Base-by-base conservation (phyloP, 2,113 vertebrate genomes). In the Sylvietta virens region DNA sequence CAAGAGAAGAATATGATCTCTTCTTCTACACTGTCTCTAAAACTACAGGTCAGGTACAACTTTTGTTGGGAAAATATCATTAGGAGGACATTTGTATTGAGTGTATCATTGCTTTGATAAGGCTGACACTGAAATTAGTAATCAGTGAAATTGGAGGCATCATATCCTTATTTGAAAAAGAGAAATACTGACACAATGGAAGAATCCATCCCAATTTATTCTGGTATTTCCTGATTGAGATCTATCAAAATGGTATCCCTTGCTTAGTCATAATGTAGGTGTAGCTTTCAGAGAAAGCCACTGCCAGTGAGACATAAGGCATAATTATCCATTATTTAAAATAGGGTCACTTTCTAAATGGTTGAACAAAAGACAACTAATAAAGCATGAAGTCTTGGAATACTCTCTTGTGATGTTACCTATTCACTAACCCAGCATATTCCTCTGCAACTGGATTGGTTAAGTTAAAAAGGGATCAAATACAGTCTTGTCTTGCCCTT, bases 11-110 rank as follows among this genome's bases (percentile, higher is more conserved):
- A 97, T 76, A 96, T 51, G 54, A 95, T 94, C 72, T 86, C 13
- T 72, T 97, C 82, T 95, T 97, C 96, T 81, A 69, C 12, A 21
- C 56, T 81, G 79, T 95, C 80, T 97, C 84, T 23, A 88, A 94
- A 94, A 93, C 84, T 88, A 54, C 57, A 95, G 93, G 95, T 97
- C 94, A 97, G 86, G 44, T 82, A 79, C 83, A 96, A 93, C 83
- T 96, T 97, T 96, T 97, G 94, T 94, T 96, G 96, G 95, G 95
- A 95, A 98, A 98, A 98, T 96, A 97, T 90, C 94, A 95, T 97
- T 94, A 97, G 84, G 71, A 82, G 70, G 64, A 93, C 92, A 96
- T 97, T 97, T 97, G 86, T 96, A 97, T 95, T 96, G 69, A 96
- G 72, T 57, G 91, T 97, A 92, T 97, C 81, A 95, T 97, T 98